Evolutionary conservation across 2,113 vertebrate genomes (phyloP).

Genomic region (Chaetorhynchus papuensis): DNA sequence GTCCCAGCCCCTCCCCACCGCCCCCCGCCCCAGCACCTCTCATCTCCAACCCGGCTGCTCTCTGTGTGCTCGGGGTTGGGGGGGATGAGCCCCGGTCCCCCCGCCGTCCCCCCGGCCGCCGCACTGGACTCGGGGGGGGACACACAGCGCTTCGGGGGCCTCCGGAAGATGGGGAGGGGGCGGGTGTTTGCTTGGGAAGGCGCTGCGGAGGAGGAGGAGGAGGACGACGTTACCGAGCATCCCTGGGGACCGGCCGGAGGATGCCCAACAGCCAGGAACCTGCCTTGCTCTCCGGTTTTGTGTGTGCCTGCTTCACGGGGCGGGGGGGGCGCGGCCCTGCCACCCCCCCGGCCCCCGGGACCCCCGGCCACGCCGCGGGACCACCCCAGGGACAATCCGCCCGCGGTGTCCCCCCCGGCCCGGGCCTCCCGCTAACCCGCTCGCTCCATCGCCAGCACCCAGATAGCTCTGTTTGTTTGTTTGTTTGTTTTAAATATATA

Average conservation of each 20-base stretch:
- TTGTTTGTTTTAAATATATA: slow-evolving; percentile 16
- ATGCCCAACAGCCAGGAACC: not conserved
- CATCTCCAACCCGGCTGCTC: slow-evolving; percentile 36
- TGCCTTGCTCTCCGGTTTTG: not conserved
- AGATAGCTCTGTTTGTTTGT: not conserved
- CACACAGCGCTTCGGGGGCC: not conserved
- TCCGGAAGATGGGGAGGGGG: not conserved
- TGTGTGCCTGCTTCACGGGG: not conserved
- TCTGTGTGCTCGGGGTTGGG: slow-evolving; percentile 15
- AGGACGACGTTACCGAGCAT: not conserved
- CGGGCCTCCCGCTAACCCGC: not conserved
- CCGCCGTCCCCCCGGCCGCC: not conserved
- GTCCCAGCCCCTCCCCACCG: not conserved
- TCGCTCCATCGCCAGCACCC: not conserved
- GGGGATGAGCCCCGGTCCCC: not conserved
- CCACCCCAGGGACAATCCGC: not conserved
- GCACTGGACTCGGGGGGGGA: not conserved
- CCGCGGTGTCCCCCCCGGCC: not conserved
- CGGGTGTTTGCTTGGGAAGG: not conserved
- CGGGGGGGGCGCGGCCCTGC: not conserved
- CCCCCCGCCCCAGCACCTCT: not conserved
- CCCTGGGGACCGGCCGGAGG: not conserved
- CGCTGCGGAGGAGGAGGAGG: not conserved
- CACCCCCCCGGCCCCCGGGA: not conserved
- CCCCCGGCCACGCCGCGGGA: not conserved